Conservation (phyloP, 2,113 vertebrate genomes). For the Heptranchias perlo region DNA sequence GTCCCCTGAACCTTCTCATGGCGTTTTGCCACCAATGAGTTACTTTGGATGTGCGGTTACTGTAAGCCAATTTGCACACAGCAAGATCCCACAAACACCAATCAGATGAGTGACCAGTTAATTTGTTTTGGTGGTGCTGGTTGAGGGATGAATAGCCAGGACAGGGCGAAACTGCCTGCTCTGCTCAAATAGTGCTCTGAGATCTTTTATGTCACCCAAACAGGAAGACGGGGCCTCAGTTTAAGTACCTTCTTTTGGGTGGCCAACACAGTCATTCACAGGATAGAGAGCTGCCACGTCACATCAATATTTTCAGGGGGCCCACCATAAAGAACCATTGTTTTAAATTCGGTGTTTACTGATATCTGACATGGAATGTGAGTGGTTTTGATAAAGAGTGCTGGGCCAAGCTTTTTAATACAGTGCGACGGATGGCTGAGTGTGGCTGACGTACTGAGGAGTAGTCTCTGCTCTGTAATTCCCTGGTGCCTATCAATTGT, state of each 20-base stretch:
- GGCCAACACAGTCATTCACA: not conserved
- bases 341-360: not conserved
- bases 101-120: not conserved
- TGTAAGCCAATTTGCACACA: not conserved
- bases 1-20: not conserved
- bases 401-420: not conserved
- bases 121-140: not conserved
- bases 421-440: not conserved
- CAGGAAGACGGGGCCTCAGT: not conserved
- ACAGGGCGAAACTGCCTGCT: not conserved
- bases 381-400: not conserved
- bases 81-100: not conserved
- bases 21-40: not conserved
- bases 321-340: not conserved
- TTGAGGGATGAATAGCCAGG: not conserved
- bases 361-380: not conserved
- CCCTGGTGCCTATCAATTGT: not conserved
- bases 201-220: not conserved
- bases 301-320: not conserved
- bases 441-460: not conserved
- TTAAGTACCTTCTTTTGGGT: not conserved
- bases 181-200: not conserved
- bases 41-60: not conserved
- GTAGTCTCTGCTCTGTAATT: not conserved
- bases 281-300: not conserved